Evolutionary conservation across 2,888 invertebrate genomes (phyloP).

Genomic region (Heliconius erato): DNA sequence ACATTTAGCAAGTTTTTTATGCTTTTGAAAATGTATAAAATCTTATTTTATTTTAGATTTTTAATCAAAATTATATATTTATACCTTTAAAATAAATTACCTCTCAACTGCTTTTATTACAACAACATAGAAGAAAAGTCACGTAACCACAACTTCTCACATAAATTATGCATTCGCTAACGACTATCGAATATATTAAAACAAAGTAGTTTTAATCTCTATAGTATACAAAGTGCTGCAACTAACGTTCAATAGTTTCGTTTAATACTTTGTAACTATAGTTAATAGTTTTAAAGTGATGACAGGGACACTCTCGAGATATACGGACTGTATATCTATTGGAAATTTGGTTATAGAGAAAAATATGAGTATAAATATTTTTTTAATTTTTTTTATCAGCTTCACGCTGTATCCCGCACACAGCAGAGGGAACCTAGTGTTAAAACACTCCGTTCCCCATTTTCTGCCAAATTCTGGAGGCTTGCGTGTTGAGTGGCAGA

Average conservation of each 20-base stretch:
- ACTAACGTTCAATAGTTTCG: slow-evolving; percentile 14
- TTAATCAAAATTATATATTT: not conserved
- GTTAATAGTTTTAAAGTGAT: slow-evolving; percentile 15
- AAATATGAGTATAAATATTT: not conserved
- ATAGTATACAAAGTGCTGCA: slow-evolving; percentile 14
- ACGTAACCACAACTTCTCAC: slow-evolving; percentile 17
- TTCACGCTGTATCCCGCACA: too few species aligned
- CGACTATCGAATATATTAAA: slow-evolving; percentile 27
- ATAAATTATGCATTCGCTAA: slow-evolving; percentile 13
- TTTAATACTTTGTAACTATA: slow-evolving; percentile 20
- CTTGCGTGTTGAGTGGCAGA: too few species aligned
- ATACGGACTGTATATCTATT: not conserved
- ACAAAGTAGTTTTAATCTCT: slow-evolving; percentile 26
- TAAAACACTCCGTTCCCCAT: too few species aligned
- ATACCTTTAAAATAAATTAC: not conserved
- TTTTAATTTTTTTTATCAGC: not conserved
- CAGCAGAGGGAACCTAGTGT: too few species aligned
- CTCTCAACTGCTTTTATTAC: not conserved
- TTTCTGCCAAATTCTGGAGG: too few species aligned
- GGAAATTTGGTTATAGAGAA: not conserved
- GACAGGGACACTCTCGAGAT: not conserved
- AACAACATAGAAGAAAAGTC: slow-evolving; percentile 4
- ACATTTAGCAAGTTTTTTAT: not conserved
- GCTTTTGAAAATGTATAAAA: not conserved
- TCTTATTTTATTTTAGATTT: not conserved